Percentiles rank a stretch among this genome's conserved stretches.
Conservation (phyloP, 2,797 vertebrate genomes). For the Anas bernieri region DNA sequence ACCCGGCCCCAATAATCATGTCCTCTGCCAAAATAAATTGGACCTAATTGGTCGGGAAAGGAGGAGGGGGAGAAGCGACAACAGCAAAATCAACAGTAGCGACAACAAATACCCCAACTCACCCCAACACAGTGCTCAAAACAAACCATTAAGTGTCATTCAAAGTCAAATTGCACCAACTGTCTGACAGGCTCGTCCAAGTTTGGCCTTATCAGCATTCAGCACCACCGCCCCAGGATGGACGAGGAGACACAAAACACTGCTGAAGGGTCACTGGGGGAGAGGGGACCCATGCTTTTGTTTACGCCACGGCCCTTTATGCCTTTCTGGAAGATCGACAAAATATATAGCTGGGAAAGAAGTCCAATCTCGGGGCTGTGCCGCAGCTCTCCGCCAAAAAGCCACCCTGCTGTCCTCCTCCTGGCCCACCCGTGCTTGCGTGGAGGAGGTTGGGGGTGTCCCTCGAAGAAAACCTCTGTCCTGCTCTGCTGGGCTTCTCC, state of each 20-base stretch:
- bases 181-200: constrained; percentile 55
- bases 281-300: not conserved
- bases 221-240: not conserved
- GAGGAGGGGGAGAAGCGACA: constrained; percentile 40
- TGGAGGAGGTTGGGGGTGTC: not conserved
- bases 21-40: constrained; percentile 66
- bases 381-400: not conserved
- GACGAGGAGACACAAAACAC: not conserved
- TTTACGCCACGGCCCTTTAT: not conserved
- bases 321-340: not conserved
- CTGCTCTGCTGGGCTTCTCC: not conserved
- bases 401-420: not conserved
- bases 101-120: constrained; percentile 54
- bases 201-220: constrained; percentile 60
- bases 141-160: constrained; percentile 54
- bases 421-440: not conserved
- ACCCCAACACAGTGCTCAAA: constrained; percentile 22
- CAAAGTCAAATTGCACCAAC: constrained; percentile 52
- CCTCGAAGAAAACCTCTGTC: not conserved
- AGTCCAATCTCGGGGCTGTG: not conserved
- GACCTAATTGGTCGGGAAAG: constrained; percentile 61
- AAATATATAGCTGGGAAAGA: not conserved
- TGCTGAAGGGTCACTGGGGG: not conserved
- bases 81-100: constrained; percentile 32
- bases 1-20: constrained; percentile 60